Conservation (phyloP, 2,888 invertebrate species). For the Helicoverpa assulta region DNA sequence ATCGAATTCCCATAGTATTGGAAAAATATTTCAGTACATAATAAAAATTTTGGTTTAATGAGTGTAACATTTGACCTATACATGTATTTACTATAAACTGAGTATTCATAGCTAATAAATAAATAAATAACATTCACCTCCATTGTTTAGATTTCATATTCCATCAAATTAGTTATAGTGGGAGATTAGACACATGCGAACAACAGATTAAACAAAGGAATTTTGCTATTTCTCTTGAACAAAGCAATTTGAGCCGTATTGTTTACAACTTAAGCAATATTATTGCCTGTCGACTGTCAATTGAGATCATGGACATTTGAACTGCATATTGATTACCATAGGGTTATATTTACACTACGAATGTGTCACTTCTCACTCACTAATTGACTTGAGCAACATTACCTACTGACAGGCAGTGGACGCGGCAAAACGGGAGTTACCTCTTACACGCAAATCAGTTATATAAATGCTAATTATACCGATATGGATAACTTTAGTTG, state of each 20-base stretch:
- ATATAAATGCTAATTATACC: constrained; percentile 42
- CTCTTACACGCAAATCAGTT: constrained; percentile 16
- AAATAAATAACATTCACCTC: constrained; percentile 40
- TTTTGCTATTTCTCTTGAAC: constrained; percentile 1
- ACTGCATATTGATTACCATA: constrained; percentile 44
- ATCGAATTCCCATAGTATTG: constrained; percentile 24
- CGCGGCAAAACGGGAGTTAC: constrained; percentile 37
- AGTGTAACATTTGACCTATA: constrained; percentile 51
- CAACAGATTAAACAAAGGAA: constrained; percentile 17
- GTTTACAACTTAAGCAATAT: constrained; percentile 1
- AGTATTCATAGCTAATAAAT: constrained; percentile 56
- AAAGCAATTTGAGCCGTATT: neutral
- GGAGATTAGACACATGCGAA: constrained; percentile 16
- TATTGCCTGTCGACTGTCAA: constrained; percentile 29
- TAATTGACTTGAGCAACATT: constrained; percentile 81
- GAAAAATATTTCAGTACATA: constrained; percentile 6
- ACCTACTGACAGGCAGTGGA: constrained; percentile 44
- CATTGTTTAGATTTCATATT: constrained; percentile 37
- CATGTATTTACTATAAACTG: constrained; percentile 50
- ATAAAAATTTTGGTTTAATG: constrained; percentile 37
- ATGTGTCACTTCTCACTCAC: constrained; percentile 55
- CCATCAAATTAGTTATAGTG: neutral
- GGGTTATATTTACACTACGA: constrained; percentile 53
- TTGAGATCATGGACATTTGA: constrained; percentile 62
- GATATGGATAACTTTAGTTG: constrained; percentile 51